Conservation (phyloP, 1,140 invertebrate species). For the Notospermus geniculatus region DNA sequence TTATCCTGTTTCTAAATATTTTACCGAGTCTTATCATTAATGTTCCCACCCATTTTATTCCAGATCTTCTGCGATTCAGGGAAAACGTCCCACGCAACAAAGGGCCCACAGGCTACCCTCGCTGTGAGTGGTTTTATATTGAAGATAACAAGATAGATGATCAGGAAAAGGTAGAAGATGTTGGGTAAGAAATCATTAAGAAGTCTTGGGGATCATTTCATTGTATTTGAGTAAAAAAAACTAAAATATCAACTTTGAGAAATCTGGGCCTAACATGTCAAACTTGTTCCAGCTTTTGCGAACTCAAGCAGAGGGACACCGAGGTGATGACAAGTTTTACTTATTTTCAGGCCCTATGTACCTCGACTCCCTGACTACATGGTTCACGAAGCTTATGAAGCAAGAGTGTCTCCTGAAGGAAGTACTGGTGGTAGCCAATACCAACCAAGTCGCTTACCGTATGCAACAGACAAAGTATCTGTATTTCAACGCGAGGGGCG, state of each 20-base stretch:
- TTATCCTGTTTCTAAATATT: too few species aligned
- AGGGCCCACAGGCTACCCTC: conserved; percentile 33
- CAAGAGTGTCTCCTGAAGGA: conserved; percentile 7
- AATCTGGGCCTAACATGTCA: too few species aligned
- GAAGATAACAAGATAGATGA: conserved; percentile 48
- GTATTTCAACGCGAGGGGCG: conserved; percentile 36
- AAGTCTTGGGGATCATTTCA: background rate
- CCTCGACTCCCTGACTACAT: conserved; percentile 49
- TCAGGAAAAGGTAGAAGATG: conserved; percentile 19
- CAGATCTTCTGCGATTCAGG: conserved; percentile 43
- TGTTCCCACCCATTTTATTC: conserved; percentile 8
- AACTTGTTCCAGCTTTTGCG: too few species aligned
- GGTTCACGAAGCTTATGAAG: conserved; percentile 40
- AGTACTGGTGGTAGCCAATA: background rate
- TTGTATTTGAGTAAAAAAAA: background rate
- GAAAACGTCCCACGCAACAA: conserved; percentile 24
- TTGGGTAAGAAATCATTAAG: background rate
- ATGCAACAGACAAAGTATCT: conserved; percentile 32
- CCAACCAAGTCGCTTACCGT: conserved; percentile 25
- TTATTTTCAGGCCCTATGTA: conserved; percentile 34
- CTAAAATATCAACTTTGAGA: too few species aligned
- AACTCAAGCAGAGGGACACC: too few species aligned
- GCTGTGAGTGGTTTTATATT: conserved; percentile 51
- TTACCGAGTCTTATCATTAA: conserved; percentile 6
- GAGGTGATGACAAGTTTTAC: too few species aligned